Conservation (phyloP, 1,140 invertebrate genomes). For the Copidosoma floridanum region DNA sequence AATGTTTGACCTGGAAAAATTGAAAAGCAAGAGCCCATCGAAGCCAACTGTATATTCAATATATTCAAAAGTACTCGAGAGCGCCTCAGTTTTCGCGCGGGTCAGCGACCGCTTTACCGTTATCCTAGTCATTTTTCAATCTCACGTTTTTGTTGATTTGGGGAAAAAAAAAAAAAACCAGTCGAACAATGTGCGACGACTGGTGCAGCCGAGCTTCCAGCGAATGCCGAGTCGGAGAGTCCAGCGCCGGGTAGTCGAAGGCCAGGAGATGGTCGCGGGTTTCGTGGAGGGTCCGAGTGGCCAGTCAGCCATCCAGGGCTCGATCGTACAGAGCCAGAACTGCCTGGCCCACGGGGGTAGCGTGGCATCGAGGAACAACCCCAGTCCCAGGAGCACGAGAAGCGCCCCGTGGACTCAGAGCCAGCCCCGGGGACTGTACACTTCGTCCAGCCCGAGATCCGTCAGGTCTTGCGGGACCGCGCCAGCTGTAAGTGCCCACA, state of each 20-base stretch:
- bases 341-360: slow-evolving; percentile 29
- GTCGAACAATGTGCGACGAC: slow-evolving; percentile 53
- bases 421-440: slow-evolving; percentile 69
- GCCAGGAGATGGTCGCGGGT: slow-evolving; percentile 56
- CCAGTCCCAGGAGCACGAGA: slow-evolving; percentile 66
- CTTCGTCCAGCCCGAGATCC: slow-evolving; percentile 64
- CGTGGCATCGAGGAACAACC: slow-evolving; percentile 40
- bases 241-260: slow-evolving; percentile 74
- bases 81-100: too few species aligned
- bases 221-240: slow-evolving; percentile 86
- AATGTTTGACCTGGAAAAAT: too few species aligned
- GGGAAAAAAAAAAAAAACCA: too few species aligned
- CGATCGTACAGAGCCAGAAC: slow-evolving; percentile 23
- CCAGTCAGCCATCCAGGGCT: background rate
- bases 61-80: too few species aligned
- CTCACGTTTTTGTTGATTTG: too few species aligned
- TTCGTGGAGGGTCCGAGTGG: slow-evolving; percentile 46
- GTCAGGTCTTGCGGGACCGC: slow-evolving; percentile 64
- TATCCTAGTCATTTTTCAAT: too few species aligned
- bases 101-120: too few species aligned
- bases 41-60: too few species aligned
- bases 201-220: slow-evolving; percentile 78
- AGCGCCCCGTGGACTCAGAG: slow-evolving; percentile 80
- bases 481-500: slow-evolving; percentile 43
- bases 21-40: too few species aligned